Percentiles rank a stretch among this genome's conserved stretches.
These are phyloP conservation scores for Pongo pygmaeus DNA, from an alignment of 2,113 vertebrate genomes.

Conservation along the genomic window DNA sequence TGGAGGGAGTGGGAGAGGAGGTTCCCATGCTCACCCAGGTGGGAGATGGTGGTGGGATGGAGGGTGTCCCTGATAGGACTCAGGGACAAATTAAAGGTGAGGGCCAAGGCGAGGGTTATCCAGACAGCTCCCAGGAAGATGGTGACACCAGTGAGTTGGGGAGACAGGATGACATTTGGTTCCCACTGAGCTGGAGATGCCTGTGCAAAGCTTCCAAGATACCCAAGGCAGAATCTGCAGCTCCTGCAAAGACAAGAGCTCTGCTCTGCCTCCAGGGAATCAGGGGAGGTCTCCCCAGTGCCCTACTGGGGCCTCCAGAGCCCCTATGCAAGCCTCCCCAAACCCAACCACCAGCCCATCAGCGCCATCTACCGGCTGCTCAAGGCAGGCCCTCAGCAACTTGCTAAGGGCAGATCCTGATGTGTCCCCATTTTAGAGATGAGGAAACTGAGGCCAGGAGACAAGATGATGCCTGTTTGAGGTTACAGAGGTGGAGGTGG, in stretches of 20 bases:
- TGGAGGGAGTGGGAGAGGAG: background rate
- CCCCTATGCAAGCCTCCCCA: background rate
- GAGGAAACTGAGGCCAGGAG: background rate
- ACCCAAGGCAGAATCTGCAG: background rate
- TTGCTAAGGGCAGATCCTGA: background rate
- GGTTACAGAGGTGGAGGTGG: background rate
- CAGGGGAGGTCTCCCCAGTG: background rate
- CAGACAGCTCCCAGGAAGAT: background rate
- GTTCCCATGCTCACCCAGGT: no score
- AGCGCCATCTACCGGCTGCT: slow-evolving; percentile 15
- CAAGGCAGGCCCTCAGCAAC: background rate
- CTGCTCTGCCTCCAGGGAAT: background rate
- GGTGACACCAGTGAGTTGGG: background rate
- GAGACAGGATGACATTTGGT: no score
- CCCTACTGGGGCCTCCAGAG: background rate
- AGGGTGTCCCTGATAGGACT: background rate
- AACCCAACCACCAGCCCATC: background rate
- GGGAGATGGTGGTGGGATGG: background rate
- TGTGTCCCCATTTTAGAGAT: background rate
- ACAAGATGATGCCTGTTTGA: background rate
- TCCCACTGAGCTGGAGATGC: background rate
- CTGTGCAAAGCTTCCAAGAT: background rate
- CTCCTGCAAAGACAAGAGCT: background rate
- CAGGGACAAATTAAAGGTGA: background rate
- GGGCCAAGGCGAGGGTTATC: background rate